These are phyloP conservation scores for Morone saxatilis DNA, from an alignment of 2,113 vertebrate species.

Conservation along the genomic window DNA sequence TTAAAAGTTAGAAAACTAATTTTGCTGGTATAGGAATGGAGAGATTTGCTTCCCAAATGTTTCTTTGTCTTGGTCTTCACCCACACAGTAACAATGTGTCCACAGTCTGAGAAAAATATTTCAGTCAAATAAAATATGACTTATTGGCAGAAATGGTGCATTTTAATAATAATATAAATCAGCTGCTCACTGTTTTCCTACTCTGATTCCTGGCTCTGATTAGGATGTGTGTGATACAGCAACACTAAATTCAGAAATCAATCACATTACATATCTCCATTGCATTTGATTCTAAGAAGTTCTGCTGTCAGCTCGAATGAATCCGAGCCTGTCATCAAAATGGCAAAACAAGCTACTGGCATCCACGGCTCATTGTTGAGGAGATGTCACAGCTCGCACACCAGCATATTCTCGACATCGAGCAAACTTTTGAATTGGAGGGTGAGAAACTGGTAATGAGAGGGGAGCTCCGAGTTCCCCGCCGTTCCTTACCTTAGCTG, in stretches of 20 bases:
- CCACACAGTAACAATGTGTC: conserved; percentile 46
- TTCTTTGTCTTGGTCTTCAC: conserved; percentile 16
- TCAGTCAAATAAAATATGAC: conserved; percentile 1
- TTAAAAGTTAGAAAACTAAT: conserved; percentile 36
- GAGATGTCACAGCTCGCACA: conserved; percentile 55
- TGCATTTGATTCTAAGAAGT: conserved; percentile 44
- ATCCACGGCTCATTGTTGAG: conserved; percentile 51
- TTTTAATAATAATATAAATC: background rate
- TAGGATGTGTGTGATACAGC: background rate
- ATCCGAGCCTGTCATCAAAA: conserved; percentile 43
- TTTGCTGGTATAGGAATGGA: background rate
- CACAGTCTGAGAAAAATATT: conserved; percentile 24
- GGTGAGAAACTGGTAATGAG: conserved; percentile 72
- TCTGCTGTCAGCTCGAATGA: conserved; percentile 26
- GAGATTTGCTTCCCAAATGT: conserved; percentile 15
- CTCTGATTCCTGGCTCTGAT: background rate
- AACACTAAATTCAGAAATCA: background rate
- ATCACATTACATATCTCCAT: conserved; percentile 1
- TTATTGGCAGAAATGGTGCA: conserved; percentile 24
- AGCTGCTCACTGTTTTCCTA: background rate
- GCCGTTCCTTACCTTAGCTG: conserved; percentile 56
- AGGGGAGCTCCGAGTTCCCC: conserved; percentile 57
- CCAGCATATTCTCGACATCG: conserved; percentile 28
- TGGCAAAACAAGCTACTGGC: conserved; percentile 63
- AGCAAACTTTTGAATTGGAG: conserved; percentile 48